Evolutionary conservation across 2,888 invertebrate genomes (phyloP).

Genomic region (Podotricha telesiphe): DNA sequence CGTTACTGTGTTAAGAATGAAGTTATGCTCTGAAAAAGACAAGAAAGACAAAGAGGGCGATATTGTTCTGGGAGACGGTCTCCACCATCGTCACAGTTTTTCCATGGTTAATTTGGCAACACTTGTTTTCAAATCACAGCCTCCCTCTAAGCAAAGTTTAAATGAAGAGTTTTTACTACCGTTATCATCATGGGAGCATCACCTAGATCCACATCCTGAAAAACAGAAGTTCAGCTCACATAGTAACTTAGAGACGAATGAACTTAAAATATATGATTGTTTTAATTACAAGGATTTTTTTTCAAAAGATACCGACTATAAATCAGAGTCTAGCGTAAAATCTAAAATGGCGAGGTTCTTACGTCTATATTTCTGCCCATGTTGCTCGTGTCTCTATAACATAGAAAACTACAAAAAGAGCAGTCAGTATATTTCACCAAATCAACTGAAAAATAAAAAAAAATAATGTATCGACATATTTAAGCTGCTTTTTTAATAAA

Average conservation of each 20-base stretch:
- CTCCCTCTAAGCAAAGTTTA: conserved; percentile 66
- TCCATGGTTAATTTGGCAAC: conserved; percentile 85
- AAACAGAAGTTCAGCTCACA: background rate
- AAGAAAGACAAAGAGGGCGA: conserved; percentile 74
- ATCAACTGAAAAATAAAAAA: conserved; percentile 30
- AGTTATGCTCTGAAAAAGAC: conserved; percentile 63
- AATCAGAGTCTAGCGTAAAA: conserved; percentile 55
- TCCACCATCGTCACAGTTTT: conserved; percentile 81
- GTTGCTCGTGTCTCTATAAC: conserved; percentile 73
- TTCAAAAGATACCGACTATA: conserved; percentile 52
- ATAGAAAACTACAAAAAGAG: conserved; percentile 65
- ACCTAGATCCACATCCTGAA: conserved; percentile 46
- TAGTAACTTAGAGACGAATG: conserved; percentile 12
- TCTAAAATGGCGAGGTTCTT: conserved; percentile 72
- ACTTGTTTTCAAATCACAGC: conserved; percentile 71
- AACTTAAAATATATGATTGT: conserved; percentile 19
- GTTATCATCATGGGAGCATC: conserved; percentile 82
- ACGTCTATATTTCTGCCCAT: conserved; percentile 75
- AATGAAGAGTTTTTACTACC: conserved; percentile 80
- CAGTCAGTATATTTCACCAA: conserved; percentile 50
- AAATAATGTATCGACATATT: background rate
- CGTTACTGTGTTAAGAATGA: conserved; percentile 83
- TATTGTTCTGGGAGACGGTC: conserved; percentile 81
- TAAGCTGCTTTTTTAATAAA: background rate
- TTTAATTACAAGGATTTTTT: conserved; percentile 29